Evolutionary conservation across 2,888 invertebrate species (phyloP), one percentile per base, ranked within the genome.

Genomic region (Aquatica leii): DNA sequence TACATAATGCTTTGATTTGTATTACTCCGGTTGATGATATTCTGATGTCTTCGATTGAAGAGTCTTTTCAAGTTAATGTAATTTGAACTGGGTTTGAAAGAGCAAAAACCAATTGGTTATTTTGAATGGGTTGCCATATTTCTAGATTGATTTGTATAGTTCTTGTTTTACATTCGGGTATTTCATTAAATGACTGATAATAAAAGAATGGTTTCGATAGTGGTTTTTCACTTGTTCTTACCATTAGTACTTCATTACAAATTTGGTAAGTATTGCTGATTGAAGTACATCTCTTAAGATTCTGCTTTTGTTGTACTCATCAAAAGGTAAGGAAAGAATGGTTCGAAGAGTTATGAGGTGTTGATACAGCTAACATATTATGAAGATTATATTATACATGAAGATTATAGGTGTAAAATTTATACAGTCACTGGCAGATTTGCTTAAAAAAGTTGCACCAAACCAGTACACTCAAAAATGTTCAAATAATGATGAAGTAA

Each of bases 41-140:
- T 46, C 15, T 46, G 12, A 46, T 46, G 14, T 46, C 46, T 46
- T 46, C 46, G n/a, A 46, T 46, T 46, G 18, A 2, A 14, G 46
- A 3, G 15, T 3, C 3, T 17, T 2, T 2, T 15, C 46, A 46
- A 12, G 18, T 46, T 3, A 46, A 5, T 15, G 46, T 46, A 5
- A 46, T 5, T 5, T 12, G 18, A 9, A 46, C 15, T 3, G 46
- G 4, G 11, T 46, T 17, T 2, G 46, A 46, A 4, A 37, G 11
- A 12, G 11, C 14, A 12, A 46, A 46, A 14, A 46, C 15, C 46
- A 12, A 46, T 2, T 12, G 8, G 14, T 46, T 46, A 9, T 46
- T 6, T 20, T 46, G 17, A 2, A 46, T 5, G 9, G 46, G 46
- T 4, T 46, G 46, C 46, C 46, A 46, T 5, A 46, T 46, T 46